Conservation (phyloP, 1,140 invertebrate genomes). For the Drosophila bipectinata region DNA sequence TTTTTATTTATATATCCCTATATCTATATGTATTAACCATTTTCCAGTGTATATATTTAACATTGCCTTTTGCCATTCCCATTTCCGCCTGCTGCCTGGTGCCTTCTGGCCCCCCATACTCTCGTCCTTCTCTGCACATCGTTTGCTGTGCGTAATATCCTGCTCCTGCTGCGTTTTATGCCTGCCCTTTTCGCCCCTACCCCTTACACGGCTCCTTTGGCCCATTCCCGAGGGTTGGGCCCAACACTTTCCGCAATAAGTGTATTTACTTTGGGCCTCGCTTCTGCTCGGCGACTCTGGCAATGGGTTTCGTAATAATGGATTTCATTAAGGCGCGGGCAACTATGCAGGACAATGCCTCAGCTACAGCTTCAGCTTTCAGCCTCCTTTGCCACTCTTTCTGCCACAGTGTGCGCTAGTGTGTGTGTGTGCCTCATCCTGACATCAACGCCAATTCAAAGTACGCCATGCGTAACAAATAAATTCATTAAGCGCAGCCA, state of each 20-base stretch:
- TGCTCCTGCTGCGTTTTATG: constrained; percentile 79
- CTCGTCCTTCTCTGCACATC: constrained; percentile 21
- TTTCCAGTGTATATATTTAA: constrained; percentile 36
- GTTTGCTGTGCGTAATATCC: constrained; percentile 61
- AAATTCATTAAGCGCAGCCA: constrained; percentile 88
- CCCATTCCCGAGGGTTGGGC: constrained; percentile 34
- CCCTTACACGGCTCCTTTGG: background rate
- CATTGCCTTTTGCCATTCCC: constrained; percentile 44
- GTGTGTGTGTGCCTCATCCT: constrained; percentile 18
- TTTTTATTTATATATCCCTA: no score
- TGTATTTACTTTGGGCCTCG: constrained; percentile 70
- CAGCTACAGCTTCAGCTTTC: constrained; percentile 10
- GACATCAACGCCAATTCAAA: constrained; percentile 75
- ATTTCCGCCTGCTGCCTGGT: constrained; percentile 28
- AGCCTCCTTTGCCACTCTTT: background rate
- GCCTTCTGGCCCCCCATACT: constrained; percentile 8
- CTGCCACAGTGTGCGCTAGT: background rate
- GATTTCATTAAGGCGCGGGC: constrained; percentile 75
- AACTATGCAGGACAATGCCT: constrained; percentile 66
- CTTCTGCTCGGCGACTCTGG: constrained; percentile 5
- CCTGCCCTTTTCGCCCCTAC: constrained; percentile 22
- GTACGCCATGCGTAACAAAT: constrained; percentile 82
- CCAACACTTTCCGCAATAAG: constrained; percentile 80
- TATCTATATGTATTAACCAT: background rate
- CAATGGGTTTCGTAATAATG: constrained; percentile 81